A percentile compares a stretch with the other conserved stretches of the same genome.
These are phyloP conservation scores for Pterostichus madidus DNA, from an alignment of 2,888 invertebrate species.

Conservation along the genomic window DNA sequence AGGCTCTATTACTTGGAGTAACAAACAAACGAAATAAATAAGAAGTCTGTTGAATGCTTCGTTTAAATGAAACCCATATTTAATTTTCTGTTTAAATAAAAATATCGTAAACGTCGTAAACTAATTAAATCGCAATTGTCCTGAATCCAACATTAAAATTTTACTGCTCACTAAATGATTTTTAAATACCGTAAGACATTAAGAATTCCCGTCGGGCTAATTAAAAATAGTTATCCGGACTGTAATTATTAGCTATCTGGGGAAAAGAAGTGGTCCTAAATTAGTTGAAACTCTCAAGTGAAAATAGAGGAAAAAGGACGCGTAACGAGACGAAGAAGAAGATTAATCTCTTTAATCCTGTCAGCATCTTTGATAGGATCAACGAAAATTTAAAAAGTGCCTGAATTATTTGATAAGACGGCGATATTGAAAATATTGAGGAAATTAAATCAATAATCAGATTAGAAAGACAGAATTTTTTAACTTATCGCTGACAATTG, in stretches of 20 bases:
- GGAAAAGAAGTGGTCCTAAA: constrained; percentile 44
- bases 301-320: constrained; percentile 39
- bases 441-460: neutral
- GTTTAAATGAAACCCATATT: no score
- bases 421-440: neutral
- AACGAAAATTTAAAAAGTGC: constrained; percentile 33
- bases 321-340: constrained; percentile 3
- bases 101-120: neutral
- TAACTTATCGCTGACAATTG: no score
- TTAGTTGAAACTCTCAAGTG: constrained; percentile 36
- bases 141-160: constrained; percentile 2
- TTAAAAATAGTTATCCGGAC: constrained; percentile 48
- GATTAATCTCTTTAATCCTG: constrained; percentile 48
- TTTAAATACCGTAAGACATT: constrained; percentile 51
- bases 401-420: constrained; percentile 2
- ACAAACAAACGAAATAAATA: no score
- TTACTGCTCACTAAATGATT: constrained; percentile 39
- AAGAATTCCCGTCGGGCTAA: constrained; percentile 37
- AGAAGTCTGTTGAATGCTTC: no score
- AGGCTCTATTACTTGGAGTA: no score
- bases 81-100: no score
- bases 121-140: constrained; percentile 35
- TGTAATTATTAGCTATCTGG: constrained; percentile 53
- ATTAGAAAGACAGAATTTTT: no score
- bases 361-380: constrained; percentile 28